Conservation (phyloP, 2,888 invertebrate species). For the Pachydiplax longipennis region DNA sequence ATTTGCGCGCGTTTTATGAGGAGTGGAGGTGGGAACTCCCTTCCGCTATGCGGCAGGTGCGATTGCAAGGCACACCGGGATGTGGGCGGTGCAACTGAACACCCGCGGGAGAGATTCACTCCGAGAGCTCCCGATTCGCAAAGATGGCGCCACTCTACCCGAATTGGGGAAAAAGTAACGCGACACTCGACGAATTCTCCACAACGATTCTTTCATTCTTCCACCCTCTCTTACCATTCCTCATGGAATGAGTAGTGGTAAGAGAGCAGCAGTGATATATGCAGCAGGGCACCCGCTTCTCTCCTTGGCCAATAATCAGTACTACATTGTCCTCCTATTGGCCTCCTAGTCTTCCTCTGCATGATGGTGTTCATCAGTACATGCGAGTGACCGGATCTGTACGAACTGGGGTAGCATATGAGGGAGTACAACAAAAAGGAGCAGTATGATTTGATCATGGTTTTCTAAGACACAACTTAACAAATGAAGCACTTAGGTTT, state of each 20-base stretch:
- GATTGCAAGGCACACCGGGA: constrained; percentile 38
- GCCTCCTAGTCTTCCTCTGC: background rate
- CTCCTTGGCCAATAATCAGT: background rate
- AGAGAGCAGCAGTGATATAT: too few relatives aligned
- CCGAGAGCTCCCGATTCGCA: background rate
- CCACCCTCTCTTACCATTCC: background rate
- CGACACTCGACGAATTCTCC: background rate
- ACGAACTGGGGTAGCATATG: too few relatives aligned
- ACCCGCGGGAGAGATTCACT: constrained; percentile 37
- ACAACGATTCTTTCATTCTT: background rate
- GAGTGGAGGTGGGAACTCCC: background rate
- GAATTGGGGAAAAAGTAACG: background rate
- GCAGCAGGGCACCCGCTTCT: constrained; percentile 39
- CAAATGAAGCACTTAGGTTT: too few relatives aligned
- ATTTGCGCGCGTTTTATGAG: background rate
- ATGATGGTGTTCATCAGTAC: background rate
- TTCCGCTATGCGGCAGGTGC: constrained; percentile 41
- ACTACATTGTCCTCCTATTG: background rate
- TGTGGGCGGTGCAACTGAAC: constrained; percentile 44
- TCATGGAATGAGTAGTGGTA: background rate
- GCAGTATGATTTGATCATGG: too few relatives aligned
- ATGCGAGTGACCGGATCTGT: too few relatives aligned
- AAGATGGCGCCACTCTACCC: background rate
- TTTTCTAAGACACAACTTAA: too few relatives aligned
- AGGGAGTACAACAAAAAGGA: too few relatives aligned